Percentiles rank a stretch among this genome's conserved stretches.
These are phyloP conservation scores for Acanthosepion lycidas DNA, from an alignment of 2,888 invertebrate species.

Conservation along the genomic window DNA sequence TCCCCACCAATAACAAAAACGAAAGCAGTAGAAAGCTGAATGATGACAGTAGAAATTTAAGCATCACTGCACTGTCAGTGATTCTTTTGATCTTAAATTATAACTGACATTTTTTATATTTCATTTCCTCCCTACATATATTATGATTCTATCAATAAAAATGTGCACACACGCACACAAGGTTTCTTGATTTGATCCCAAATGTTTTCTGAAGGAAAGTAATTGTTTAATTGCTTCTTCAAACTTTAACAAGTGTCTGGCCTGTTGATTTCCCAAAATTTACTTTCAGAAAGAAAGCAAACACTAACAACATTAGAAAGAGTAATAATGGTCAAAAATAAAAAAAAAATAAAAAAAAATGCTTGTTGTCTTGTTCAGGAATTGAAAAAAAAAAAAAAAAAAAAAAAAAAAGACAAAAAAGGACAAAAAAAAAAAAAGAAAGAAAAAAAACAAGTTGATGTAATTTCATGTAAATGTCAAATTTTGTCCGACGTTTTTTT, in stretches of 20 bases:
- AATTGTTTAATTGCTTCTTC: not conserved
- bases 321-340: not conserved
- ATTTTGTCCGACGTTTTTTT: not conserved
- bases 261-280: not conserved
- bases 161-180: no score
- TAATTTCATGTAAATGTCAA: conserved; percentile 33
- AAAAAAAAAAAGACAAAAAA: no score
- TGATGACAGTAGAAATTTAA: no score
- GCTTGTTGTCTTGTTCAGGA: not conserved
- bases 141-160: no score
- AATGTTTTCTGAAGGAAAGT: not conserved
- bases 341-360: not conserved
- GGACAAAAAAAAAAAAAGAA: no score
- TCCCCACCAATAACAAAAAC: no score
- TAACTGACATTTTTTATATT: no score
- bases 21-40: no score
- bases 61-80: no score
- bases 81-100: no score
- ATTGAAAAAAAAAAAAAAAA: not conserved
- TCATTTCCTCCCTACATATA: no score
- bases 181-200: not conserved
- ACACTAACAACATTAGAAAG: not conserved
- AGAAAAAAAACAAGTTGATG: not conserved
- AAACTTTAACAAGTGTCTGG: not conserved
- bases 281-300: not conserved